A percentile compares a stretch with the other conserved stretches of the same genome.
phyloP scores from a whole-genome alignment of 2,888 invertebrate species.

The Lamproptera curius region DNA sequence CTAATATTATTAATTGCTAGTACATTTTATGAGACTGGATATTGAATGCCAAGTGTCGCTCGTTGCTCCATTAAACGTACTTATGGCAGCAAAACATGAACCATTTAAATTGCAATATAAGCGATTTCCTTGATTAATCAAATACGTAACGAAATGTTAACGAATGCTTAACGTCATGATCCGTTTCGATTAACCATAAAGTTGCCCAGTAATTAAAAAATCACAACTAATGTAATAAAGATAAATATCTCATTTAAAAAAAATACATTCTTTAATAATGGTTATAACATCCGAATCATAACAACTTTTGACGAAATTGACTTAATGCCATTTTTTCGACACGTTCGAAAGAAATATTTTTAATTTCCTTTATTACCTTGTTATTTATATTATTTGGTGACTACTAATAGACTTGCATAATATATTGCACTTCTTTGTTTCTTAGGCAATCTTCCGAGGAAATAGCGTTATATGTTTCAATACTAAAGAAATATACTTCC shows the following conservation, averaged over 20 bases:
- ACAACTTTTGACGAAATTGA: not conserved
- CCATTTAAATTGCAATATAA: slow-evolving; percentile 13
- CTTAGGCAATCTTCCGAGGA: too few relatives aligned
- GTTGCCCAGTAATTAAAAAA: not conserved
- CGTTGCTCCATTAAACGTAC: slow-evolving; percentile 13
- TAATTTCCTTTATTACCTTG: not conserved
- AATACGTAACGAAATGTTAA: not conserved
- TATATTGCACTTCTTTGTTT: not conserved
- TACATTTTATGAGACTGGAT: slow-evolving; percentile 14
- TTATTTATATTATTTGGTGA: not conserved
- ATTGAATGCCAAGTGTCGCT: slow-evolving; percentile 27
- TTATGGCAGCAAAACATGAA: slow-evolving; percentile 12
- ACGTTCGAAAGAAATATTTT: not conserved
- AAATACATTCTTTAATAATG: not conserved
- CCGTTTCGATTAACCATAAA: too few relatives aligned
- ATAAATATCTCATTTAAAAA: not conserved
- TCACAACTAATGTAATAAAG: not conserved
- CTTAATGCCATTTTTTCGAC: not conserved
- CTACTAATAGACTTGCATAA: not conserved
- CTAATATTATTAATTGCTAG: slow-evolving; percentile 23
- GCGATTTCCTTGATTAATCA: slow-evolving; percentile 13
- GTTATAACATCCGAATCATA: not conserved
- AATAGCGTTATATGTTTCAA: too few relatives aligned
- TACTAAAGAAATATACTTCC: too few relatives aligned
- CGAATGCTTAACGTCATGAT: not conserved